These are phyloP conservation scores for Philereme transversata DNA, from an alignment of 2,888 invertebrate genomes.

Conservation along the genomic window DNA sequence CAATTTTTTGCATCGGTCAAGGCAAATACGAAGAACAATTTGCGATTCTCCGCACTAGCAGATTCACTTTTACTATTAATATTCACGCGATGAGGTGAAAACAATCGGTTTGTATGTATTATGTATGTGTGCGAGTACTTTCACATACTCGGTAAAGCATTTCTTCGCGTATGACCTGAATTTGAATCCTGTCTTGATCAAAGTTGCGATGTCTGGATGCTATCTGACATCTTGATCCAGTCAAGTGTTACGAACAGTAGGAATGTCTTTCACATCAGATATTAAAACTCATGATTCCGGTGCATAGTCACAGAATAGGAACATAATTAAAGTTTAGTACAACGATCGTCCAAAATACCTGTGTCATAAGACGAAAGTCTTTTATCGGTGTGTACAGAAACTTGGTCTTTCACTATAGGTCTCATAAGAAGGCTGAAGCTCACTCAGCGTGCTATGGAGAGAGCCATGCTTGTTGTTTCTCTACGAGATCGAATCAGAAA, in stretches of 20 bases:
- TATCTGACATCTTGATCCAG: neutral
- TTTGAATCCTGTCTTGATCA: constrained; percentile 41
- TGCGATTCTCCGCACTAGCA: constrained; percentile 26
- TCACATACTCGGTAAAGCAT: constrained; percentile 46
- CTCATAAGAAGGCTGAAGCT: too few relatives aligned
- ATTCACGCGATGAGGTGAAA: constrained; percentile 71
- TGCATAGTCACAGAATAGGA: too few relatives aligned
- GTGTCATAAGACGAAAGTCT: too few relatives aligned
- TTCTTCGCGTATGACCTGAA: constrained; percentile 46
- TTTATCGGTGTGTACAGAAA: too few relatives aligned
- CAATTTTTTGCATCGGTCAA: constrained; percentile 1
- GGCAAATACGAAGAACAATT: constrained; percentile 13
- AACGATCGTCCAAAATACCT: too few relatives aligned
- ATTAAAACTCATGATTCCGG: too few relatives aligned
- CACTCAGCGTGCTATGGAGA: too few relatives aligned
- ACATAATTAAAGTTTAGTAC: too few relatives aligned
- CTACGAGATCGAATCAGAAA: too few relatives aligned
- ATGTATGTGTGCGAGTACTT: constrained; percentile 49
- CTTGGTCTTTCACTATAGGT: too few relatives aligned
- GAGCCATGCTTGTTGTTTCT: too few relatives aligned
- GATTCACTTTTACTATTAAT: constrained; percentile 71
- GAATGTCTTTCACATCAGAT: neutral
- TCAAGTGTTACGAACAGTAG: neutral
- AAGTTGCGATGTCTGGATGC: constrained; percentile 11
- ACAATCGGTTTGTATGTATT: constrained; percentile 63